Base-by-base conservation (phyloP, 2,888 invertebrate species). In the Colletes collaris region DNA sequence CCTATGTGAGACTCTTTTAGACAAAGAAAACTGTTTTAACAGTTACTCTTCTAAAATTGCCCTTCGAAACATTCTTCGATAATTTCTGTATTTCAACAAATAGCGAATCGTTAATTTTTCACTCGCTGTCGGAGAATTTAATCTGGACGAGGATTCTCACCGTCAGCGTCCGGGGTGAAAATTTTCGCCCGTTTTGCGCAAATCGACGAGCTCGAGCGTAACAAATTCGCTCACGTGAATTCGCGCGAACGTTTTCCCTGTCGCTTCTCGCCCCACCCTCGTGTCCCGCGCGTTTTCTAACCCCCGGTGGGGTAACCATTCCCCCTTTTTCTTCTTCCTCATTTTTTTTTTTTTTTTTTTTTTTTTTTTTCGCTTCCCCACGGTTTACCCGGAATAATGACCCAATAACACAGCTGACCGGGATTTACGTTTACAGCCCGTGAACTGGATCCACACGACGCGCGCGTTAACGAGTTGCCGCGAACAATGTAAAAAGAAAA, bases 401-500 rank as follows among this genome's bases (percentile, higher is more conserved):
- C 79, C 73, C 73, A 76, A 84, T 85, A 85, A 84, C 60, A 73
- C 69, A 82, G 82, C 68, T 69, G 64, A 74, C 78, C 79, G 79
- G 68, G 73, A 79, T 76, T 82, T 70, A 72, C 72, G 74, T 75
- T 78, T 40, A 69, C 78, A 71, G 82, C 37, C 80, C 53, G 64
- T 72, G 72, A 79, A 72, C 73, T 59, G 80, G 52, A 59, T 60
- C 73, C 64, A 55, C 63, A 79, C 27, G 27, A 78, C 59, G 72
- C 46, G 67, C 64, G 53, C 64, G 75, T 76, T 79, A 80, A 80
- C 80, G 79, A 80, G 80, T 80, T 79, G 50, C 80, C 68, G 50
- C 37, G 73, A 67, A 79, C 70, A 80, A 80, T 80, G 79, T 55
- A 53, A 64, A 69, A 53, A 67, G 44, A 46, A 46, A 46, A 46